A percentile compares a stretch with the other conserved stretches of the same genome.
These are phyloP conservation scores for Tuberolachnus salignus DNA, from an alignment of 2,888 invertebrate species.

Conservation along the genomic window DNA sequence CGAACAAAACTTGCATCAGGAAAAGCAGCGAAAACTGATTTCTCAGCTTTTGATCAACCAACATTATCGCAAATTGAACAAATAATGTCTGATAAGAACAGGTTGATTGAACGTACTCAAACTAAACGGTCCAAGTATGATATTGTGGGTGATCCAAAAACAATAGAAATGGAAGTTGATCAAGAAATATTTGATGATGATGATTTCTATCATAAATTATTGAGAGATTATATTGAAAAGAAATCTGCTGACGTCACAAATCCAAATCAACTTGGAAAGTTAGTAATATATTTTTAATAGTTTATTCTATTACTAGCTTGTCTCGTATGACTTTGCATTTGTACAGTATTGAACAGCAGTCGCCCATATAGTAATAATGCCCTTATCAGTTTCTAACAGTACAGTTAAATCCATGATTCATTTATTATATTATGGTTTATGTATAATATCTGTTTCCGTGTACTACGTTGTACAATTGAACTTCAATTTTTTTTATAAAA, in stretches of 20 bases:
- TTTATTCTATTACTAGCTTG: neutral
- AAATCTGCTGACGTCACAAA: slow-evolving; percentile 84
- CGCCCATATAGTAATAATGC: too few relatives aligned
- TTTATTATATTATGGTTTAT: too few relatives aligned
- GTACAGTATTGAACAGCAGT: too few relatives aligned
- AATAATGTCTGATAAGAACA: slow-evolving; percentile 76
- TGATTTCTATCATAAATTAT: slow-evolving; percentile 93
- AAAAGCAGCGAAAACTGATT: slow-evolving; percentile 69
- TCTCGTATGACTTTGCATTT: too few relatives aligned
- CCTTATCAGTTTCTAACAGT: too few relatives aligned
- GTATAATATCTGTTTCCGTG: too few relatives aligned
- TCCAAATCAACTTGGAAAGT: slow-evolving; percentile 79
- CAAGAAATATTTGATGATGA: slow-evolving; percentile 93
- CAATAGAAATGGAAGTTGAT: slow-evolving; percentile 68
- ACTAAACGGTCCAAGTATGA: slow-evolving; percentile 76
- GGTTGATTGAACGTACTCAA: slow-evolving; percentile 80
- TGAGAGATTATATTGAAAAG: slow-evolving; percentile 89
- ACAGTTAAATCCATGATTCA: too few relatives aligned
- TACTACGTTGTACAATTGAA: too few relatives aligned
- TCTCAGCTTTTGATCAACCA: slow-evolving; percentile 67
- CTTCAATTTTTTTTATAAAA: too few relatives aligned
- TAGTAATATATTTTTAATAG: slow-evolving; percentile 31
- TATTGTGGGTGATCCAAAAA: slow-evolving; percentile 68
- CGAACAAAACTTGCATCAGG: slow-evolving; percentile 79
- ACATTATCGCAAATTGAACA: slow-evolving; percentile 83